Evolutionary conservation across 2,888 invertebrate genomes (phyloP), one percentile per base, ranked within the genome.

Genomic region (Eledone cirrhosa): DNA sequence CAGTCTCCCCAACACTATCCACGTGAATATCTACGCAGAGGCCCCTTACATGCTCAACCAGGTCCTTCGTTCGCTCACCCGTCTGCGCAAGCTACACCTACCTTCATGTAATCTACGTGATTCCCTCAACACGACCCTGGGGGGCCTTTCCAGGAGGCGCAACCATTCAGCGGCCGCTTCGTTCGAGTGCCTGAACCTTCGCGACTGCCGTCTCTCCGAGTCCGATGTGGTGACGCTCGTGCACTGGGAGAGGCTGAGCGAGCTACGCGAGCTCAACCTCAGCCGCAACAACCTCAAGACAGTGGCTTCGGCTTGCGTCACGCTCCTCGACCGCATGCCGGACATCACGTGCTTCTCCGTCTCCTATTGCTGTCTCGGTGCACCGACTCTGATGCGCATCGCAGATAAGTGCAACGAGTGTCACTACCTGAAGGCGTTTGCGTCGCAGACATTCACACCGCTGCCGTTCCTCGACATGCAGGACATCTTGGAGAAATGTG

Each of bases 401-500:
- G 82, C 84, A 1, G 78, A 83, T 1, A 82, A 84, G 47, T 84
- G 84, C 80, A 80, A 80, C 53, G 84, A 85, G 47, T 85, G 85
- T 76, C 29, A 41, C 19, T 48, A 77, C 22, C 80, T 88, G 31
- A 88, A 87, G 81, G 82, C 86, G 16, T 78, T 88, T 69, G 83
- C 84, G 48, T 76, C 87, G 16, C 87, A 88, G 83, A 85, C 84
- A 69, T 88, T 87, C 80, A 86, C 85, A 0, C 88, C 88, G 0
- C 84, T 86, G 5, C 81, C 86, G 0, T 48, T 82, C 69, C 79
- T 79, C 0, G 86, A 87, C 59, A 82, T 86, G 19, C 78, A 82
- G 47, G 81, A 82, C 13, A 80, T 88, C 13, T 80, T 88, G 19
- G 80, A 84, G 63, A 81, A 82, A 24, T 84, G 84, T 77, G 81